A percentile compares a stretch with the other conserved stretches of the same genome.
phyloP scores from a whole-genome alignment of 1,140 invertebrate genomes.

The Lycorma delicatula region DNA sequence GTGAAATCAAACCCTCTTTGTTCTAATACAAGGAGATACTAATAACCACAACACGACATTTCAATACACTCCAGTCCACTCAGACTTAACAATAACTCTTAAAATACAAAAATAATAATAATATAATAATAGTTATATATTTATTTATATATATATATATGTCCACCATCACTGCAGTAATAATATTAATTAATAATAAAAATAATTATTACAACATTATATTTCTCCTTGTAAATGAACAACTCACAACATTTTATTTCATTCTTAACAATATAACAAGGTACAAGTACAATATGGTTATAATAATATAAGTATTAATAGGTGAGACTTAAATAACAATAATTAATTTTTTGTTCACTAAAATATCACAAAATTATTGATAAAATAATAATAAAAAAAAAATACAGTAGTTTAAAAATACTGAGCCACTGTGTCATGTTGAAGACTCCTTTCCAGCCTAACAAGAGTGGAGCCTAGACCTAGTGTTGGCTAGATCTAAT shows the following conservation, averaged over 20 bases:
- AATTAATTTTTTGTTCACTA: slow-evolving; percentile 30
- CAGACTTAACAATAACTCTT: slow-evolving; percentile 10
- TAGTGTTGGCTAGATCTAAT: background rate
- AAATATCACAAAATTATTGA: slow-evolving; percentile 34
- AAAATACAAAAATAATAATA: slow-evolving; percentile 20
- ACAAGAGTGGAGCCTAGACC: slow-evolving; percentile 17
- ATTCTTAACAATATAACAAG: slow-evolving; percentile 34
- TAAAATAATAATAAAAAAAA: slow-evolving; percentile 24
- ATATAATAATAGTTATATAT: slow-evolving; percentile 18
- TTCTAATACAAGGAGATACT: slow-evolving; percentile 30
- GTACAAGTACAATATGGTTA: slow-evolving; percentile 29
- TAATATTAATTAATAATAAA: slow-evolving; percentile 19
- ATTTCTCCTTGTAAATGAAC: slow-evolving; percentile 29
- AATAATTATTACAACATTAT: slow-evolving; percentile 15
- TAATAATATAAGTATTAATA: slow-evolving; percentile 29
- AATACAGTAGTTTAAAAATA: slow-evolving; percentile 21
- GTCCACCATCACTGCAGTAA: slow-evolving; percentile 8
- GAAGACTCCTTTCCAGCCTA: slow-evolving; percentile 21
- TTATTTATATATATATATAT: slow-evolving; percentile 16
- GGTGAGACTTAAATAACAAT: slow-evolving; percentile 33
- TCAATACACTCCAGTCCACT: background rate
- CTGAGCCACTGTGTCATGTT: slow-evolving; percentile 26
- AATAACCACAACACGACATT: background rate
- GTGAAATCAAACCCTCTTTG: slow-evolving; percentile 13
- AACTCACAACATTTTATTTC: slow-evolving; percentile 26